Evolutionary conservation across 2,888 invertebrate species (phyloP), one percentile per base, ranked within the genome.

Genomic region (Rhingia rostrata): DNA sequence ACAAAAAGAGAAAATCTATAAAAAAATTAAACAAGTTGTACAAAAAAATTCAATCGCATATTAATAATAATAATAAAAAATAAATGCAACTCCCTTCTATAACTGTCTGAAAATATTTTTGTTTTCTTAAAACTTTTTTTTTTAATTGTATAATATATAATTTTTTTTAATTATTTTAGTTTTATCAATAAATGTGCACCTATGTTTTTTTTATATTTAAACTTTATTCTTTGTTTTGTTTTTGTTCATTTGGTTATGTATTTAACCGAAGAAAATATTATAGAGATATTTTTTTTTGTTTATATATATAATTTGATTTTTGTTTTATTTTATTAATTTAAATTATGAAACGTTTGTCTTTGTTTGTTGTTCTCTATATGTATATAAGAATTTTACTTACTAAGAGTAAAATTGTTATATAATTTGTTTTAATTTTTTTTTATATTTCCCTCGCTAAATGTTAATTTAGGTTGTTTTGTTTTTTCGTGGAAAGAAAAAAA

Each of bases 121-220:
- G 30, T 56, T 56, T 66, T 60, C 56, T 49, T 41, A 22, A 22
- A 22, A 56, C 61, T 74, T 33, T 51, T 58, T 51, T 58, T 66
- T 61, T n/a, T 64, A 54, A 51, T 10, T 39, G 32, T 73, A 54
- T 63, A 61, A 60, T 60, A 39, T 35, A 33, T 79, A 39, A 53
- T 56, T 63, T 30, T 78, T 14, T 54, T 79, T 64, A 69, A 43
- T 81, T 79, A 30, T 67, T 78, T 82, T 63, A 81, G 60, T 85
- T 82, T 86, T 78, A 80, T 87, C 87, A 86, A 77, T 81, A 70
- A 70, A 80, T 84, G 78, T 86, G 82, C 78, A 83, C 78, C 72
- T 83, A 75, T 82, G 49, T 66, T 54, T 53, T 60, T 30, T 60
- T 64, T 73, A 73, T 86, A 77, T 81, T 85, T 74, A 74, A 77